Evolutionary conservation across 2,888 invertebrate genomes (phyloP).

Genomic region (Synanthedon vespiformis): DNA sequence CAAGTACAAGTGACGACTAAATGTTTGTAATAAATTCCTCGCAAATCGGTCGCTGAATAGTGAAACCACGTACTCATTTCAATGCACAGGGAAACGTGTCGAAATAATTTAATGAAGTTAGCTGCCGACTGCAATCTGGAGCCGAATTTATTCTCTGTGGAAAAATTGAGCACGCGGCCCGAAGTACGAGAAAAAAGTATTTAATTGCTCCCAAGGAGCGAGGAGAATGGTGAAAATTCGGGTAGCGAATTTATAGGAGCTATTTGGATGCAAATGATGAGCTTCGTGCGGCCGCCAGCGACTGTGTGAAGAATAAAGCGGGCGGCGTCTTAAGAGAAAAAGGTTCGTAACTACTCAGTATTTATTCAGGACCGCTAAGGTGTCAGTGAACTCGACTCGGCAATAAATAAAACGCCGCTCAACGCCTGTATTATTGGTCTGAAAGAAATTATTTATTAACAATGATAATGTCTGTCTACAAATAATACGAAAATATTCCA

Average conservation of each 20-base stretch:
- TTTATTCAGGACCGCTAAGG: slow-evolving; percentile 33
- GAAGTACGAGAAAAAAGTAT: slow-evolving; percentile 56
- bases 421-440: neutral
- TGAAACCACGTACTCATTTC: neutral
- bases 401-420: neutral
- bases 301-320: slow-evolving; percentile 61
- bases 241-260: slow-evolving; percentile 67
- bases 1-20: no score
- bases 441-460: no score
- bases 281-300: slow-evolving; percentile 48
- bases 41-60: neutral
- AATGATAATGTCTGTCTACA: no score
- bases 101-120: slow-evolving; percentile 52
- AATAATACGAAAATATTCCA: no score
- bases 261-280: slow-evolving; percentile 70
- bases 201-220: slow-evolving; percentile 67
- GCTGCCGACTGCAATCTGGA: slow-evolving; percentile 49
- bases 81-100: slow-evolving; percentile 20
- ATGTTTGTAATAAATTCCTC: no score
- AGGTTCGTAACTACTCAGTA: slow-evolving; percentile 49
- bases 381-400: neutral
- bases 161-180: slow-evolving; percentile 38
- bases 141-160: slow-evolving; percentile 51
- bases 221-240: slow-evolving; percentile 64
- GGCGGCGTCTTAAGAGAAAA: slow-evolving; percentile 58